Evolutionary conservation across 2,888 invertebrate species (phyloP), one percentile per base, ranked within the genome.

Genomic region (Machimus atricapillus): DNA sequence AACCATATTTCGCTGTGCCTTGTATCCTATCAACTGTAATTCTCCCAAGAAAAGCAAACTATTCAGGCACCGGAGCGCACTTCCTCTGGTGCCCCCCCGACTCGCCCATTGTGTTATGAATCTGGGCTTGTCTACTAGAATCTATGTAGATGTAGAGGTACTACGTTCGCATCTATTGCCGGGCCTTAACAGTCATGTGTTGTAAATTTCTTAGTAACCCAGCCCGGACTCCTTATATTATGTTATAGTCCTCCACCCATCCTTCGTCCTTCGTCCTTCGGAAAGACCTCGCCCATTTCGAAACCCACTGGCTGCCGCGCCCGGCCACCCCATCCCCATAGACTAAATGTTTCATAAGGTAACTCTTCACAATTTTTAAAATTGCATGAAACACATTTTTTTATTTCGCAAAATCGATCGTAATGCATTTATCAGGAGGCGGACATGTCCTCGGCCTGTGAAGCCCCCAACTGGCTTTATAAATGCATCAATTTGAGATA

Each of bases 361-460:
- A n/a, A 58, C 87, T 87, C 87, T 88, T 87, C 87, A 87, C 88
- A 87, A 87, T 88, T 87, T 87, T 87, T 87, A 88, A 86, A 86
- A 87, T 88, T 88, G 87, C 88, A 87, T 87, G 87, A 86, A 88
- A 88, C 73, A 87, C 52, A 86, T 52, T 76, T 43, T 88, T 88
- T 78, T 87, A 86, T 88, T 74, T 76, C 85, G 56, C 78, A 83
- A 86, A 86, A 85, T 85, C 85, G 85, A 85, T 85, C 43, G 86
- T 86, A 87, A 83, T 88, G 88, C 88, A 88, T 88, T 87, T 87
- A 88, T 88, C 82, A 85, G 82, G 79, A 82, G 79, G 86, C 82
- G 79, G 86, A 86, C 78, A 66, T 78, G 79, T 79, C 81, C 86
- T 86, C 86, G 86, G 86, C 79, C 66, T 58, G 27, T 23, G 73